Evolutionary conservation across 1,140 invertebrate species (phyloP), one percentile per base, ranked within the genome.

Genomic region (Theocolax elegans): DNA sequence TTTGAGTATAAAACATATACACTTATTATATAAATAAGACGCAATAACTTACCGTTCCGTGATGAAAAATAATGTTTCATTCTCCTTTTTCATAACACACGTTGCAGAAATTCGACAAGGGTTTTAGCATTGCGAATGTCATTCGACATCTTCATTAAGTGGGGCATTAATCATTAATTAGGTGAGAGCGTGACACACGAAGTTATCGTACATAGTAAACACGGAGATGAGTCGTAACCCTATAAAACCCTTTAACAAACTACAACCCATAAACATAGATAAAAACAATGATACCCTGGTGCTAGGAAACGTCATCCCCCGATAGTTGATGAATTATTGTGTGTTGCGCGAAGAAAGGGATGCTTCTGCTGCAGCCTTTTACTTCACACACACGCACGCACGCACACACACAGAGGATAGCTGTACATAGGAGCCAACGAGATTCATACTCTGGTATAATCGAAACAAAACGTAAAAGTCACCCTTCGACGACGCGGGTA

Each of bases 401-500:
- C n/a, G n/a, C n/a, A n/a, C n/a, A n/a, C n/a, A n/a, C n/a, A n/a
- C n/a, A n/a, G n/a, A n/a, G n/a, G n/a, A n/a, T n/a, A n/a, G n/a
- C n/a, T n/a, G n/a, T n/a, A n/a, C n/a, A n/a, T n/a, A n/a, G n/a
- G n/a, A n/a, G n/a, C n/a, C n/a, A n/a, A n/a, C n/a, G n/a, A n/a
- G n/a, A n/a, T n/a, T n/a, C n/a, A n/a, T n/a, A n/a, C n/a, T n/a
- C n/a, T n/a, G n/a, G n/a, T n/a, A n/a, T n/a, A n/a, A 75, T 73
- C 74, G 71, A 74, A 67, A 68, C 78, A 72, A 83, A 83, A 82
- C 74, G 75, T 79, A 74, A 80, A 29, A 83, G 81, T 84, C 82
- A 84, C 81, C 83, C 83, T 83, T 80, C 74, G 71, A 72, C 66
- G 70, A 79, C 76, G 76, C 82, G 77, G 78, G 82, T 81, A 84